These are phyloP conservation scores for Willowsia nigromaculata DNA, from an alignment of 2,888 invertebrate species.

Conservation along the genomic window DNA sequence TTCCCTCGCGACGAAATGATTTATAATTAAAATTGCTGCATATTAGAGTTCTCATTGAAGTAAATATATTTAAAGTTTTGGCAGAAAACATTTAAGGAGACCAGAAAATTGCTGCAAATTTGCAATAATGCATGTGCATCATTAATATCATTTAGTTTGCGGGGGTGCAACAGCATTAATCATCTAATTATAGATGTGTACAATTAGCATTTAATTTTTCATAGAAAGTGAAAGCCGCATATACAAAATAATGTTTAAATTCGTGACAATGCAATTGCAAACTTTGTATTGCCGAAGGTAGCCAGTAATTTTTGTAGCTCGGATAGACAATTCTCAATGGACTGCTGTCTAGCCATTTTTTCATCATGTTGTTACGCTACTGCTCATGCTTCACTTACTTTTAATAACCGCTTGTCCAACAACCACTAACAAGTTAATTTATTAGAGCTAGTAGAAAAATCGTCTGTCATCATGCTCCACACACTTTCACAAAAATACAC, in stretches of 20 bases:
- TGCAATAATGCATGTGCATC: too few species aligned
- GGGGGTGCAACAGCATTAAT: not conserved
- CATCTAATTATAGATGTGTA: too few species aligned
- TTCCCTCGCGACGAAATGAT: not conserved
- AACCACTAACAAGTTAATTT: not conserved
- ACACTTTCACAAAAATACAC: not conserved
- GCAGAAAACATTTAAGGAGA: too few species aligned
- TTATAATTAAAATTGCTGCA: not conserved
- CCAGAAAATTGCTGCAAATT: too few species aligned
- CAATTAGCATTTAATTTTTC: too few species aligned
- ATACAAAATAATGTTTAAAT: too few species aligned
- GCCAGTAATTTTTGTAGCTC: not conserved
- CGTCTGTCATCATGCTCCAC: not conserved
- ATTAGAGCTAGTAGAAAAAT: not conserved
- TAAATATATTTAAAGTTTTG: too few species aligned
- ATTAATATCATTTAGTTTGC: not conserved
- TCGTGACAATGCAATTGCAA: too few species aligned
- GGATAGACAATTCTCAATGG: not conserved
- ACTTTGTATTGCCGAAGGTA: too few species aligned
- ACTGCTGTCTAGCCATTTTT: not conserved
- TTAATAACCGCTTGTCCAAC: not conserved
- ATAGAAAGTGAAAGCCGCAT: not conserved
- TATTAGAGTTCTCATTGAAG: not conserved
- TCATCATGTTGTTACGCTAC: not conserved
- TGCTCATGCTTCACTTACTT: not conserved